Evolutionary conservation across 2,113 vertebrate species (phyloP).

Genomic region (Percopsis transmontana): DNA sequence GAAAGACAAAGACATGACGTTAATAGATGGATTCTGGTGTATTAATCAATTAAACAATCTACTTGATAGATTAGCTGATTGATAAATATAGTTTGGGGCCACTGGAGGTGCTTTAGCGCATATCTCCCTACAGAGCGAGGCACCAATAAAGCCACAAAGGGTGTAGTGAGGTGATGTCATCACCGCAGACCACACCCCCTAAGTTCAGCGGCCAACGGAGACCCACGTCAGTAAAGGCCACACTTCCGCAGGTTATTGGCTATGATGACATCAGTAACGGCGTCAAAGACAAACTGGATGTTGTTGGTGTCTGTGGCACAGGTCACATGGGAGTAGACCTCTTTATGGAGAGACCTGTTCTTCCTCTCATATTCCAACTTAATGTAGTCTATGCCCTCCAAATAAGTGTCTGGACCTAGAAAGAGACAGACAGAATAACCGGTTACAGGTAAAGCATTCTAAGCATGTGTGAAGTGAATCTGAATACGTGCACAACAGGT

Average conservation of each 20-base stretch:
- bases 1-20: background rate
- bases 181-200: background rate
- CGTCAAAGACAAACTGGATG: too few species aligned
- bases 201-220: background rate
- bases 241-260: background rate
- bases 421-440: too few species aligned
- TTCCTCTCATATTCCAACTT: too few species aligned
- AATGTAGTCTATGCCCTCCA: too few species aligned
- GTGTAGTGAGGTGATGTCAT: background rate
- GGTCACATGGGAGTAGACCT: too few species aligned
- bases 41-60: background rate
- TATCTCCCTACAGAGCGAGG: background rate
- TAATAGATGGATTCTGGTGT: background rate
- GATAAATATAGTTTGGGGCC: background rate
- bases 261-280: background rate
- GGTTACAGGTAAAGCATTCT: too few species aligned
- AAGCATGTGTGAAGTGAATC: too few species aligned
- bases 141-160: slow-evolving; percentile 2
- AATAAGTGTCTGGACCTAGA: too few species aligned
- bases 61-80: background rate
- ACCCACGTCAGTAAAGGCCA: slow-evolving; percentile 6
- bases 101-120: background rate
- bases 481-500: too few species aligned
- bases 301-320: too few species aligned
- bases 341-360: too few species aligned